Conservation (phyloP, 1,140 invertebrate genomes). For the Drosophila pseudoananassae region DNA sequence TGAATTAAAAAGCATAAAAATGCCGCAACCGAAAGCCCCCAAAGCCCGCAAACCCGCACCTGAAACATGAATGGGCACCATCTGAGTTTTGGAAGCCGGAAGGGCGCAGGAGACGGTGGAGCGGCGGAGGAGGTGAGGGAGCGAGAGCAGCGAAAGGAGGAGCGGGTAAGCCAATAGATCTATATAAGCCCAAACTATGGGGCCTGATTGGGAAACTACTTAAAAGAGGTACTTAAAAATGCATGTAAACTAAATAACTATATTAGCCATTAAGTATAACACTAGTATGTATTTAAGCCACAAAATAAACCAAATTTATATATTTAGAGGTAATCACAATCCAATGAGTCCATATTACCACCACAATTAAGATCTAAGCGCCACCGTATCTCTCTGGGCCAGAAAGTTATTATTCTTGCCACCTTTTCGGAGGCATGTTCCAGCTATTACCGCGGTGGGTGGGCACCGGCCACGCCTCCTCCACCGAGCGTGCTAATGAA, state of each 20-base stretch:
- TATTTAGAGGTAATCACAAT: background rate
- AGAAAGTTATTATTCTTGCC: conserved; percentile 36
- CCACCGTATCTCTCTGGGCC: background rate
- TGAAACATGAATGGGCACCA: conserved; percentile 27
- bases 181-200: conserved; percentile 9
- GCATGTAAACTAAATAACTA: too few relatives aligned
- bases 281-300: background rate
- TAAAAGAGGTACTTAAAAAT: too few relatives aligned
- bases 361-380: conserved; percentile 22
- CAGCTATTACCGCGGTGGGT: background rate
- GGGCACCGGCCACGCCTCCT: conserved; percentile 34
- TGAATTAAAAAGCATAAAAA: conserved; percentile 39
- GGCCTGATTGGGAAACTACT: background rate
- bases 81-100: conserved; percentile 10
- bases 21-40: conserved; percentile 21
- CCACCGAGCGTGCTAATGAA: conserved; percentile 75
- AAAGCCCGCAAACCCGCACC: conserved; percentile 15
- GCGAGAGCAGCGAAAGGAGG: conserved; percentile 3
- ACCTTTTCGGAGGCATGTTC: conserved; percentile 41
- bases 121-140: background rate
- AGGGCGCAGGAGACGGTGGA: background rate
- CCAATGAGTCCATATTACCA: conserved; percentile 27
- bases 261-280: background rate
- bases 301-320: background rate
- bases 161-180: conserved; percentile 33